Evolutionary conservation across 2,113 vertebrate genomes (phyloP).

Genomic region (Tautogolabrus adspersus): DNA sequence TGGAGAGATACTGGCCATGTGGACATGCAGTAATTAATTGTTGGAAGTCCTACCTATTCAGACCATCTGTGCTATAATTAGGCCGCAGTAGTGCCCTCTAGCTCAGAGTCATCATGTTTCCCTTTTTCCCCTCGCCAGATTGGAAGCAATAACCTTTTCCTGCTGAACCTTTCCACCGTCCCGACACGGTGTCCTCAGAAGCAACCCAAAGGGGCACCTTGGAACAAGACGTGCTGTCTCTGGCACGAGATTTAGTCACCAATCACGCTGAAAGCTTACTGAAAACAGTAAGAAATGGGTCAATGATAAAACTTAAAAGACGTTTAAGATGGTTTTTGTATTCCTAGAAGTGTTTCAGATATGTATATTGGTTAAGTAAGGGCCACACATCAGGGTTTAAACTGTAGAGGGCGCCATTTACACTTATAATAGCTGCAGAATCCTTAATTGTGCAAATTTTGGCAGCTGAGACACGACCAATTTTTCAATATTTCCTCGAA

Average conservation of each 20-base stretch:
- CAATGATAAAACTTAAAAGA: constrained; percentile 20
- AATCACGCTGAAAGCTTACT: constrained; percentile 10
- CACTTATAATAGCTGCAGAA: background rate
- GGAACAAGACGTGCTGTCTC: constrained; percentile 38
- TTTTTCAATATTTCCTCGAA: background rate
- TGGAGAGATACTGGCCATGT: constrained; percentile 23
- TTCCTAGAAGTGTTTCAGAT: background rate
- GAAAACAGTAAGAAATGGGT: background rate
- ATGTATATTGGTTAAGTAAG: background rate
- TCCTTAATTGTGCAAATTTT: background rate
- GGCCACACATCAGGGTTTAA: background rate
- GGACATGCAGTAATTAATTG: constrained; percentile 66
- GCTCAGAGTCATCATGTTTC: constrained; percentile 32
- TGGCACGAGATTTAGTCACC: constrained; percentile 15
- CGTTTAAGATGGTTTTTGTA: background rate
- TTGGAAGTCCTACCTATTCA: constrained; percentile 55
- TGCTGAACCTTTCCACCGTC: constrained; percentile 36
- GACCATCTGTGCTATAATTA: constrained; percentile 78
- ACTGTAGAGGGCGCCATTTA: background rate
- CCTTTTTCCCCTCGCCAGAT: constrained; percentile 20
- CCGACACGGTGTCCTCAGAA: constrained; percentile 50
- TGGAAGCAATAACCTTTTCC: constrained; percentile 49
- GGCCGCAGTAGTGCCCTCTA: constrained; percentile 61
- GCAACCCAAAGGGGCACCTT: constrained; percentile 40
- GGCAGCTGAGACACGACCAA: background rate